A percentile compares a stretch with the other conserved stretches of the same genome.
Conservation (phyloP, 2,888 invertebrate species). For the Lasioglossum pauxillum region DNA sequence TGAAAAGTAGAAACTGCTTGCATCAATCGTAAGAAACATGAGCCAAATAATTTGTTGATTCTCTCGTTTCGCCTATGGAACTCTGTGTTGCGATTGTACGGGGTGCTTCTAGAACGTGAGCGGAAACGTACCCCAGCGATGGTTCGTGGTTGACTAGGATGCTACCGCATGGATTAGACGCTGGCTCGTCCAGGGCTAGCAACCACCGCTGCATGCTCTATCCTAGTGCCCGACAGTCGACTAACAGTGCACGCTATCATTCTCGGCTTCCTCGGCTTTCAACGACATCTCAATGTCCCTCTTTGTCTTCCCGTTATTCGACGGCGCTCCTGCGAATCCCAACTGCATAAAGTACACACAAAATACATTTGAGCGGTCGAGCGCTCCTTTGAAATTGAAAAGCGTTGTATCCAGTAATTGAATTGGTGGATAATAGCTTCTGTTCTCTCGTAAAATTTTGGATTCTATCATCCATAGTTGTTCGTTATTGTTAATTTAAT, state of each 20-base stretch:
- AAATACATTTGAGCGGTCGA: neutral
- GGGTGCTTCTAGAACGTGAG: neutral
- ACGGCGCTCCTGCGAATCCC: constrained; percentile 4
- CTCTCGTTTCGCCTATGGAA: neutral
- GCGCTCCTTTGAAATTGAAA: neutral
- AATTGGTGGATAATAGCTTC: too few relatives aligned
- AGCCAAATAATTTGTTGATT: too few relatives aligned
- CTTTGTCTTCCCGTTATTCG: constrained; percentile 17
- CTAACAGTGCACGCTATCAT: constrained; percentile 45
- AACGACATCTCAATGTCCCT: constrained; percentile 43
- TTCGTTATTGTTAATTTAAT: too few relatives aligned
- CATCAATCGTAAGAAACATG: too few relatives aligned
- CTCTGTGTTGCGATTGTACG: neutral
- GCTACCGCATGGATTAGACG: constrained; percentile 76
- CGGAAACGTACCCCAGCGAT: constrained; percentile 62
- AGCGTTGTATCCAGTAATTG: neutral
- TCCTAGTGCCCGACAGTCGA: constrained; percentile 43
- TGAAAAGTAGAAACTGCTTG: too few relatives aligned
- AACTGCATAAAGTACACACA: neutral
- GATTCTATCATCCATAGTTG: too few relatives aligned
- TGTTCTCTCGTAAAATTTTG: too few relatives aligned
- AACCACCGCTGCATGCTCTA: constrained; percentile 77
- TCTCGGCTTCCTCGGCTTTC: constrained; percentile 28
- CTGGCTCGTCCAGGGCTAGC: constrained; percentile 76
- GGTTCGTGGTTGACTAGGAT: constrained; percentile 58